A percentile compares a stretch with the other conserved stretches of the same genome.
Conservation (phyloP, 2,888 invertebrate genomes). For the Achlya flavicornis region DNA sequence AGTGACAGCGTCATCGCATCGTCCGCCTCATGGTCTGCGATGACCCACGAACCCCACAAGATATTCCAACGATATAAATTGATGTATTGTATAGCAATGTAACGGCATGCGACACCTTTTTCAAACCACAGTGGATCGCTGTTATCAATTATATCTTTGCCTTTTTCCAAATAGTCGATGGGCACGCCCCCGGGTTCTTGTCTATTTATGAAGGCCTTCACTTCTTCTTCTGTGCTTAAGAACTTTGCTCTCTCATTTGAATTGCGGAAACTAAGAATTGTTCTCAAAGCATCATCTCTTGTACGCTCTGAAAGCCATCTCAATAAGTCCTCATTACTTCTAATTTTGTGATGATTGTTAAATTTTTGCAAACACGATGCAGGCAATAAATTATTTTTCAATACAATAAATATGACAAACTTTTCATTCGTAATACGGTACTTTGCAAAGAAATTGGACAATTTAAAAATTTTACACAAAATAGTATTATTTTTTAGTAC, state of each 20-base stretch:
- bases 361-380: constrained; percentile 34
- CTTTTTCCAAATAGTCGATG: not conserved
- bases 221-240: not conserved
- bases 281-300: not conserved
- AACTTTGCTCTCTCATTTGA: not conserved
- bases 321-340: not conserved
- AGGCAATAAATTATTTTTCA: constrained; percentile 39
- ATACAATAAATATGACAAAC: constrained; percentile 39
- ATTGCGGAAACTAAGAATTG: not conserved
- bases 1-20: constrained; percentile 25
- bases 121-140: not conserved
- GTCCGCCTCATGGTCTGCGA: not conserved
- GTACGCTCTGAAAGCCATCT: not conserved
- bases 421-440: constrained; percentile 35
- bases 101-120: not conserved
- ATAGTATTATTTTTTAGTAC: constrained; percentile 26
- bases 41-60: constrained; percentile 8
- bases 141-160: not conserved
- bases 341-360: constrained; percentile 14
- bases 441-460: constrained; percentile 34
- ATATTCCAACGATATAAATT: constrained; percentile 13
- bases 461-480: constrained; percentile 31
- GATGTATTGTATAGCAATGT: constrained; percentile 13
- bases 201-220: not conserved
- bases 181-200: not conserved